Percentiles rank a stretch among this genome's conserved stretches.
phyloP scores from a whole-genome alignment of 2,888 invertebrate species.

The Aplocera efformata region DNA sequence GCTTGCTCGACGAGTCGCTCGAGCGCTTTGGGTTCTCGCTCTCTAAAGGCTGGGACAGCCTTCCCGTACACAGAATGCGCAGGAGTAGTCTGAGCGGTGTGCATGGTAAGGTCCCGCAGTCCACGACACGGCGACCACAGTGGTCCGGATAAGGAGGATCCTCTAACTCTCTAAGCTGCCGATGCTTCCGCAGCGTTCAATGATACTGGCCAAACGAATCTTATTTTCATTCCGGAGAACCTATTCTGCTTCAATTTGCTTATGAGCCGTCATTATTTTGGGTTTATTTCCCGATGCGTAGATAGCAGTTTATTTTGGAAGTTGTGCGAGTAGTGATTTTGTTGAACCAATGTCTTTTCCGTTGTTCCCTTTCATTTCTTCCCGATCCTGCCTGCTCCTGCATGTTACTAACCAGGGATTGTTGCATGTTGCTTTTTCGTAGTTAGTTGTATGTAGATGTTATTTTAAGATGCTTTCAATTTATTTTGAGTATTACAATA shows the following conservation, averaged over 20 bases:
- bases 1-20: conserved; percentile 46
- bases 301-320: conserved; percentile 68
- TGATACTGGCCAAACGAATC: conserved; percentile 80
- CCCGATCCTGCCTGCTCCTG: conserved; percentile 47
- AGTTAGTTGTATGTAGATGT: conserved; percentile 50
- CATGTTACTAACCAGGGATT: conserved; percentile 72
- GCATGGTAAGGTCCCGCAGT: conserved; percentile 44
- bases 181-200: conserved; percentile 67
- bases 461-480: conserved; percentile 64
- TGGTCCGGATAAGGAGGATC: conserved; percentile 15
- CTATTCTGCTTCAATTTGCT: conserved; percentile 81
- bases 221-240: conserved; percentile 80
- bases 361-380: conserved; percentile 62
- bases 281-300: conserved; percentile 68
- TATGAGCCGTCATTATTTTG: conserved; percentile 75
- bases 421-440: conserved; percentile 72
- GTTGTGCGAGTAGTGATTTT: conserved; percentile 72
- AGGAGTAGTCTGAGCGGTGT: conserved; percentile 50
- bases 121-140: conserved; percentile 18
- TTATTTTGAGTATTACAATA: conserved; percentile 45
- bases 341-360: conserved; percentile 78
- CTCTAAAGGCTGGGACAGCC: conserved; percentile 73
- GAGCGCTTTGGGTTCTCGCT: conserved; percentile 45
- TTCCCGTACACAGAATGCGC: conserved; percentile 54
- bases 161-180: conserved; percentile 34